Percentiles rank a stretch among this genome's conserved stretches.
phyloP scores from a whole-genome alignment of 2,797 vertebrate genomes.

The Lates japonicus region DNA sequence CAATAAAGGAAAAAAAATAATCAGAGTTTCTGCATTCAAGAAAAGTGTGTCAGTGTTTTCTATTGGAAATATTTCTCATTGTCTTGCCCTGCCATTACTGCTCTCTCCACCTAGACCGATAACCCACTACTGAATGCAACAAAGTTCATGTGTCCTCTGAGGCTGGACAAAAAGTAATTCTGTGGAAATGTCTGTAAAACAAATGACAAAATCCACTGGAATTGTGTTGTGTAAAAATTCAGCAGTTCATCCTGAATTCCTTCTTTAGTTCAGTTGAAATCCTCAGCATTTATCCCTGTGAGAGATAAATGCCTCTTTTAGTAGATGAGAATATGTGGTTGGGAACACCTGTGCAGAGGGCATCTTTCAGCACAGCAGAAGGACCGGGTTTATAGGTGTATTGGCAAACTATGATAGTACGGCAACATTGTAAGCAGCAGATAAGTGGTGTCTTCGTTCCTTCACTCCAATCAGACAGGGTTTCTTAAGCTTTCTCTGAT shows the following conservation, averaged over 20 bases:
- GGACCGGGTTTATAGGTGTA: constrained; percentile 10
- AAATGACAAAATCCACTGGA: not conserved
- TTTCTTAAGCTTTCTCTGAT: constrained; percentile 16
- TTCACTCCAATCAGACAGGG: constrained; percentile 1
- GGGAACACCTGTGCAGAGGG: not conserved
- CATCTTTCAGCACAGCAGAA: constrained; percentile 4
- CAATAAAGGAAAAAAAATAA: not conserved
- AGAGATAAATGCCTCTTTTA: not conserved
- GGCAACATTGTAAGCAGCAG: constrained; percentile 24
- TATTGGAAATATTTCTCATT: not conserved
- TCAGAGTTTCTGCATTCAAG: not conserved
- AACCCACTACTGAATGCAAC: constrained; percentile 5
- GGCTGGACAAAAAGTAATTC: not conserved
- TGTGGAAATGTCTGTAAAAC: not conserved
- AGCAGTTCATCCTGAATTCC: not conserved
- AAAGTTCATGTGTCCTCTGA: not conserved
- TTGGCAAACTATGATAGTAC: constrained; percentile 28
- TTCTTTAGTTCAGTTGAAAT: constrained; percentile 1
- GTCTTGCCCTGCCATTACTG: not conserved
- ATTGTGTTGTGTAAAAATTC: not conserved
- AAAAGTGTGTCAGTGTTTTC: not conserved
- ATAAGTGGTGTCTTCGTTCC: constrained; percentile 12
- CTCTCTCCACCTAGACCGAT: constrained; percentile 10
- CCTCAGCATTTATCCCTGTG: not conserved
- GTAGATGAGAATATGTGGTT: not conserved